Conservation (phyloP, 2,797 vertebrate species). For the Sebastiscus albofasciatus region DNA sequence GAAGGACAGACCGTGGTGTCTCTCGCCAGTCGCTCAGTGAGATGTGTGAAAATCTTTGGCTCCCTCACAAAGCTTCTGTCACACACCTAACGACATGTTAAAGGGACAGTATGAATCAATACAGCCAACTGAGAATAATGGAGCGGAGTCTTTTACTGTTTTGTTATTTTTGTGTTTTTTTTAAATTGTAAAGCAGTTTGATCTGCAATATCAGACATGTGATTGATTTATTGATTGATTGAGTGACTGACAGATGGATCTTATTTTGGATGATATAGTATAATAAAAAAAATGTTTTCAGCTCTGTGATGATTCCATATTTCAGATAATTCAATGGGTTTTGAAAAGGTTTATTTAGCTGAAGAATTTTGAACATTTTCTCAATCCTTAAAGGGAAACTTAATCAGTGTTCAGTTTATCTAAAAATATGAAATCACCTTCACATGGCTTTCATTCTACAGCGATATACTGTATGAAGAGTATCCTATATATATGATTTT, state of each 20-base stretch:
- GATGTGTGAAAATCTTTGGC: slow-evolving; percentile 77
- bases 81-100: slow-evolving; percentile 62
- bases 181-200: background rate
- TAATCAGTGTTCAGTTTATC: background rate
- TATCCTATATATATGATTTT: background rate
- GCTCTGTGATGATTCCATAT: background rate
- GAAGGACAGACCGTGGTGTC: slow-evolving; percentile 55
- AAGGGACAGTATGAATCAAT: slow-evolving; percentile 59
- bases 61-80: slow-evolving; percentile 61
- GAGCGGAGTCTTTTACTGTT: background rate
- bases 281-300: background rate
- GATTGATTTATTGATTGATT: background rate
- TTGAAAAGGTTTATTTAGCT: background rate
- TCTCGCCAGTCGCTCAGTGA: slow-evolving; percentile 68
- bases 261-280: background rate
- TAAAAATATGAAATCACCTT: too few species aligned
- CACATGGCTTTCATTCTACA: background rate
- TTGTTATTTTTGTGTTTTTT: background rate
- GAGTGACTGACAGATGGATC: background rate
- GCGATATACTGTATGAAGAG: background rate
- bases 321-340: background rate
- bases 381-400: background rate
- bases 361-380: background rate
- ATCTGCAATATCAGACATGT: background rate
- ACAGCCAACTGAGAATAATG: slow-evolving; percentile 43